Evolutionary conservation across 1,140 invertebrate species (phyloP).

Genomic region (Apolygus lucorum): DNA sequence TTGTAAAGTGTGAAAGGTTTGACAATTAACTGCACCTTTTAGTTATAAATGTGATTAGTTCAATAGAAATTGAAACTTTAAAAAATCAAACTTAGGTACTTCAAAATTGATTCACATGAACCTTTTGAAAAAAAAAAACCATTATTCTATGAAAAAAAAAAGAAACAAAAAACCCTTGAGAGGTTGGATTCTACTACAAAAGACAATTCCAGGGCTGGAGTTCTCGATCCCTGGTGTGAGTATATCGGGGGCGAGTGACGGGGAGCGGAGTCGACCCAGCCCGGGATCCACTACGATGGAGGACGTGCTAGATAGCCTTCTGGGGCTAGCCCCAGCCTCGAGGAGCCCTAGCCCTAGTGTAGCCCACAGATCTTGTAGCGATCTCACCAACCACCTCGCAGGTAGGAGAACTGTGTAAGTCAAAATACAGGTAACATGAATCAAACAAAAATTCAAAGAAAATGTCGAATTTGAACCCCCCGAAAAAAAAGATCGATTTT

Average conservation of each 20-base stretch:
- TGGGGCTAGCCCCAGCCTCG: constrained; percentile 67
- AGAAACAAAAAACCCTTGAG: background rate
- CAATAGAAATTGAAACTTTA: too few species aligned
- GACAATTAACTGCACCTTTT: too few species aligned
- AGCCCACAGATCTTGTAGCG: constrained; percentile 31
- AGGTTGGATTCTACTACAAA: constrained; percentile 10
- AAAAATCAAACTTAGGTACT: too few species aligned
- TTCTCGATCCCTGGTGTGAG: constrained; percentile 18
- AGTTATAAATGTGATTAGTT: too few species aligned
- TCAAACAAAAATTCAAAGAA: constrained; percentile 13
- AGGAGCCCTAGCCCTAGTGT: constrained; percentile 55
- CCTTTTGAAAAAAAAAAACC: background rate
- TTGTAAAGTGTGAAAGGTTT: too few species aligned
- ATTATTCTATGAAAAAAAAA: background rate
- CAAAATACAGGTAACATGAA: constrained; percentile 32
- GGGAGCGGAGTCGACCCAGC: constrained; percentile 40
- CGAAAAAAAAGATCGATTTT: too few species aligned
- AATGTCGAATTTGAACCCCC: too few species aligned
- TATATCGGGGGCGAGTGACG: constrained; percentile 15
- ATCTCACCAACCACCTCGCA: constrained; percentile 50
- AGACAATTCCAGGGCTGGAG: constrained; percentile 23
- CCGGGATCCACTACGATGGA: constrained; percentile 78
- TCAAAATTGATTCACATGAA: background rate
- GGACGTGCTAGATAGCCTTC: constrained; percentile 83
- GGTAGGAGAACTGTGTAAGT: constrained; percentile 71